phyloP scores from a whole-genome alignment of 1,140 invertebrate genomes.

The Zaprionus gabonicus region DNA sequence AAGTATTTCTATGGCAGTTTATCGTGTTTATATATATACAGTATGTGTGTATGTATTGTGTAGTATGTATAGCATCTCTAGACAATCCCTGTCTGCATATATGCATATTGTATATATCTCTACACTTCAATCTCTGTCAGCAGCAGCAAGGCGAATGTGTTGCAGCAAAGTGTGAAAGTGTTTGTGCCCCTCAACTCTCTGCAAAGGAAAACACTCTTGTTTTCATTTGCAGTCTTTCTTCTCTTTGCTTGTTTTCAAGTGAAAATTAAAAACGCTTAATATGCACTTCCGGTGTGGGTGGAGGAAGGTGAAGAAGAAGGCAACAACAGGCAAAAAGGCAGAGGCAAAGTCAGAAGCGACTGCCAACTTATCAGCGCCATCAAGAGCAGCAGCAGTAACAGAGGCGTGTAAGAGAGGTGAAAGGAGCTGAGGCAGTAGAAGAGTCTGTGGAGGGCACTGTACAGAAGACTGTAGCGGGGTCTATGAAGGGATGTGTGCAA shows the following conservation, averaged over 20 bases:
- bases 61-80: too few relatives aligned
- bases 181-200: not conserved
- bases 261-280: constrained; percentile 80
- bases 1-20: not conserved
- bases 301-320: constrained; percentile 12
- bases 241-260: constrained; percentile 60
- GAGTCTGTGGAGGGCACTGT: not conserved
- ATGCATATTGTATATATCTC: not conserved
- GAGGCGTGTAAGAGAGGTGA: not conserved
- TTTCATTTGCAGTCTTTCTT: constrained; percentile 7
- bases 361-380: constrained; percentile 48
- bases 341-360: constrained; percentile 23
- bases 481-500: not conserved
- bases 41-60: too few relatives aligned
- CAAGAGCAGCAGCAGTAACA: constrained; percentile 38
- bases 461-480: not conserved
- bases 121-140: not conserved
- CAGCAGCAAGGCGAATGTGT: not conserved
- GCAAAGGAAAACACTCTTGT: not conserved
- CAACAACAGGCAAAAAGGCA: constrained; percentile 17
- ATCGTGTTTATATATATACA: not conserved
- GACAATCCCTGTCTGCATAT: not conserved
- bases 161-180: not conserved
- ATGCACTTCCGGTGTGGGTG: constrained; percentile 72
- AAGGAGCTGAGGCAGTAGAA: not conserved